Percentiles rank a stretch among this genome's conserved stretches.
phyloP scores from a whole-genome alignment of 2,797 vertebrate species.

The Falco rusticolus region DNA sequence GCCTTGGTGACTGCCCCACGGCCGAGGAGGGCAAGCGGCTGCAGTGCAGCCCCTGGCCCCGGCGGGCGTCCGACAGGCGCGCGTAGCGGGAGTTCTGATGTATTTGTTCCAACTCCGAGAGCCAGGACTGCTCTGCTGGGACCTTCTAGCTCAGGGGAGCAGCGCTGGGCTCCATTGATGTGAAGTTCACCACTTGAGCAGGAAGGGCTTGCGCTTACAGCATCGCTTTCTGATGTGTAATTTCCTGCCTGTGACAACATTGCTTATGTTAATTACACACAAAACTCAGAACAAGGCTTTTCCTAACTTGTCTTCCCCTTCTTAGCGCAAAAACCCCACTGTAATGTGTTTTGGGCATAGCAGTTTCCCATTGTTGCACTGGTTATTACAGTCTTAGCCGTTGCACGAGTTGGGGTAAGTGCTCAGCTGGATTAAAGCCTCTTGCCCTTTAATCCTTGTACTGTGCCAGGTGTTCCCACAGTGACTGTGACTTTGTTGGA shows the following conservation, averaged over 20 bases:
- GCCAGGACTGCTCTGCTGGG: not conserved
- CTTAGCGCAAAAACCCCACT: rapidly evolving
- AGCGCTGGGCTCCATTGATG: rapidly evolving
- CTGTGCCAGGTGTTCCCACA: not conserved
- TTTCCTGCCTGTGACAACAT: not conserved
- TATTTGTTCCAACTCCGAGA: rapidly evolving
- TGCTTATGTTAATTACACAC: not conserved
- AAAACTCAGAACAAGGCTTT: not conserved
- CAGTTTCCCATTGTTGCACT: not conserved
- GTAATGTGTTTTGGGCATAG: rapidly evolving
- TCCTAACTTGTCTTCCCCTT: too few relatives aligned
- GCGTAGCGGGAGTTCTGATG: rapidly evolving
- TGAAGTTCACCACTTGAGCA: rapidly evolving
- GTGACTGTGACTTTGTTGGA: rapidly evolving
- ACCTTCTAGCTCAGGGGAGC: rapidly evolving
- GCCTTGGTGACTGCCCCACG: not conserved
- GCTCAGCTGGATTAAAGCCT: not conserved
- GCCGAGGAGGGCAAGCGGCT: not conserved
- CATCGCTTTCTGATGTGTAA: rapidly evolving
- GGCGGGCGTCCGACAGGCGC: rapidly evolving
- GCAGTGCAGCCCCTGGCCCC: not conserved
- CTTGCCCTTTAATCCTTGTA: rapidly evolving
- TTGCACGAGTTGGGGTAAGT: rapidly evolving
- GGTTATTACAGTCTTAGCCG: rapidly evolving
- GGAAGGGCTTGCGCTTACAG: not conserved